Base-by-base conservation (phyloP, 2,113 vertebrate species). In the Aptenodytes patagonicus region DNA sequence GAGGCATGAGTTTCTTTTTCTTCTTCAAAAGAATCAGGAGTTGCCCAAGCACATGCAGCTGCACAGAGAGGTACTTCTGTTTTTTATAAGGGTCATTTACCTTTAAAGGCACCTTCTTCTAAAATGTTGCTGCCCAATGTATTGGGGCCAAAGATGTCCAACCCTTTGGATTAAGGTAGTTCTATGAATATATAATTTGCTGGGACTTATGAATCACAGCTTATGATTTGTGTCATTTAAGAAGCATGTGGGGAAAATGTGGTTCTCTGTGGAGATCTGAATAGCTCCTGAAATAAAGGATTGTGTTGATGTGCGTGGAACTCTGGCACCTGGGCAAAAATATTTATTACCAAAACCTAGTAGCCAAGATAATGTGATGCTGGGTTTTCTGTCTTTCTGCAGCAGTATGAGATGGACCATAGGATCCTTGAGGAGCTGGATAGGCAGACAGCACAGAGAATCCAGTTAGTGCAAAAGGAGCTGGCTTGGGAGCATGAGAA, bases 401-500 rank as follows among this genome's bases (percentile, higher is more conserved):
- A 99, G 99, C 98, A 99, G 83, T 98, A 98, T 92, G 97, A 99
- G 90, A 71, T 99, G 89, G 98, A 99, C 92, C 91, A 2, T 13
- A 96, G 95, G 91, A 98, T 99, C 92, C 97, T 90, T 52, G 98
- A 99, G 70, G 98, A 99, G 81, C 97, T 98, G 65, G 83, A 98
- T 44, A 98, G 95, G 64, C 94, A 95, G 95, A 99, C 94, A 51
- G 97, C 90, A 38, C 89, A 98, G 73, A 97, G 69, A 82, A 97
- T 99, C 73, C 97, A 95, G 36, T 95, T 98, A 75, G 97, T 99
- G 89, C 97, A 98, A 96, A 98, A 97, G 64, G 98, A 99, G 89
- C 93, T 99, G 96, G 98, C 97, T 71, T 99, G 99, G 99, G 99
- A 99, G 93, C 97, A 96, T 24, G 99, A 99, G 97, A 98, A 97